phyloP scores from a whole-genome alignment of 92 coral and sea anemone species.

The Heliopora coerulea region DNA sequence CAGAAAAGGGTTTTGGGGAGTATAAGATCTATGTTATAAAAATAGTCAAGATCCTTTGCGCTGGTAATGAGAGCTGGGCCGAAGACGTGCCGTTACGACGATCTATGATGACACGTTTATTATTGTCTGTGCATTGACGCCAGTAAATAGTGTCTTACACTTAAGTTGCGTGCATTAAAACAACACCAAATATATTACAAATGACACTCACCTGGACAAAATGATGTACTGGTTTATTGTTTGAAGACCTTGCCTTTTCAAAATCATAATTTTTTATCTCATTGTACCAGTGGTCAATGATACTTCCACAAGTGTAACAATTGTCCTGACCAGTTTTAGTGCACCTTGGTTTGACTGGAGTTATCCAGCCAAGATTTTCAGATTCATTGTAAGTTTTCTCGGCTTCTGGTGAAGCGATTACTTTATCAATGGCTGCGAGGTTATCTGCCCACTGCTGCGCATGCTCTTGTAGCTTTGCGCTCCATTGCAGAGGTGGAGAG shows the following conservation, averaged over 20 bases:
- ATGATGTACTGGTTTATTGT: conserved; percentile 57
- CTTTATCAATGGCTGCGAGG: conserved; percentile 62
- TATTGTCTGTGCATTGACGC: too few relatives aligned
- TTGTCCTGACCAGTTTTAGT: conserved; percentile 49
- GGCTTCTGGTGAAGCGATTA: conserved; percentile 62
- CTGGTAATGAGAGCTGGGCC: too few relatives aligned
- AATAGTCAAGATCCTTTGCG: too few relatives aligned
- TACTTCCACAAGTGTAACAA: conserved; percentile 70
- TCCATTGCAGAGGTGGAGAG: conserved; percentile 75
- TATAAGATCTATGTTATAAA: too few relatives aligned
- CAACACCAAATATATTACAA: too few relatives aligned
- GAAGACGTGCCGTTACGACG: too few relatives aligned
- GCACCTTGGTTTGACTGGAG: conserved; percentile 77
- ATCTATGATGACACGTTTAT: too few relatives aligned
- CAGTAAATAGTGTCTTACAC: too few relatives aligned
- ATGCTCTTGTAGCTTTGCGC: conserved; percentile 64
- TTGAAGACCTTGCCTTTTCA: conserved; percentile 52
- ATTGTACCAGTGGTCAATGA: conserved; percentile 84
- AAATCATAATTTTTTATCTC: conserved; percentile 71
- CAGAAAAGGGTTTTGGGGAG: too few relatives aligned
- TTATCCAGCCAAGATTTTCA: conserved; percentile 85
- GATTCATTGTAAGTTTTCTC: conserved; percentile 61
- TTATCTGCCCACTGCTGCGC: conserved; percentile 86
- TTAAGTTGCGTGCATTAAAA: too few relatives aligned
- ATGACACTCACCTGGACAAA: conserved; percentile 99